These are phyloP conservation scores for Edolisoma coerulescens DNA, from an alignment of 2,113 vertebrate genomes.

Conservation along the genomic window DNA sequence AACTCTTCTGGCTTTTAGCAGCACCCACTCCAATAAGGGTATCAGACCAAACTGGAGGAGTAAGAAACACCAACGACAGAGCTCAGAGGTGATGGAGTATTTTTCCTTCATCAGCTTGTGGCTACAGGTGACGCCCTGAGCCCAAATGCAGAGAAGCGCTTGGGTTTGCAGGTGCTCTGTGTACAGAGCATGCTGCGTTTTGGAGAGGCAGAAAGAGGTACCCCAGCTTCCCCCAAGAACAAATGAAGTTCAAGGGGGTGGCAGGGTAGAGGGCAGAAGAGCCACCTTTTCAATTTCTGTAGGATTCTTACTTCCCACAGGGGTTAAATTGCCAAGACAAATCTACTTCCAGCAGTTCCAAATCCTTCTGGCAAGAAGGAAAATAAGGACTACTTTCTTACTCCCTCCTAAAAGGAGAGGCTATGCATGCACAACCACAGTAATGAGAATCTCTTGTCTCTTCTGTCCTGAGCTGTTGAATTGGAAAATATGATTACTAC, in stretches of 20 bases:
- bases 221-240: not conserved
- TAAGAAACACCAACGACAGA: not conserved
- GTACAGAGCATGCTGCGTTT: not conserved
- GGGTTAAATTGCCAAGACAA: not conserved
- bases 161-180: accelerated
- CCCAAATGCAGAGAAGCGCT: not conserved
- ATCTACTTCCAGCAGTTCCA: not conserved
- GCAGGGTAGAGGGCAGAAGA: not conserved
- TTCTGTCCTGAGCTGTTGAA: not conserved
- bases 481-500: not conserved
- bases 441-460: not conserved
- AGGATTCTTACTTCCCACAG: not conserved
- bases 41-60: not conserved
- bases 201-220: not conserved
- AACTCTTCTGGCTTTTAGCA: not conserved
- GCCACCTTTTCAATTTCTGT: not conserved
- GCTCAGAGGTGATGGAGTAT: not conserved
- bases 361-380: not conserved
- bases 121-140: too few relatives aligned
- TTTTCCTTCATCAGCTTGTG: not conserved
- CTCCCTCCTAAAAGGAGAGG: not conserved
- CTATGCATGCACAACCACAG: not conserved
- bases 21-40: not conserved
- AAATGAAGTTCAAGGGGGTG: not conserved
- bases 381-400: not conserved